Evolutionary conservation across 2,113 vertebrate genomes (phyloP).

Genomic region (Haemorhous mexicanus): DNA sequence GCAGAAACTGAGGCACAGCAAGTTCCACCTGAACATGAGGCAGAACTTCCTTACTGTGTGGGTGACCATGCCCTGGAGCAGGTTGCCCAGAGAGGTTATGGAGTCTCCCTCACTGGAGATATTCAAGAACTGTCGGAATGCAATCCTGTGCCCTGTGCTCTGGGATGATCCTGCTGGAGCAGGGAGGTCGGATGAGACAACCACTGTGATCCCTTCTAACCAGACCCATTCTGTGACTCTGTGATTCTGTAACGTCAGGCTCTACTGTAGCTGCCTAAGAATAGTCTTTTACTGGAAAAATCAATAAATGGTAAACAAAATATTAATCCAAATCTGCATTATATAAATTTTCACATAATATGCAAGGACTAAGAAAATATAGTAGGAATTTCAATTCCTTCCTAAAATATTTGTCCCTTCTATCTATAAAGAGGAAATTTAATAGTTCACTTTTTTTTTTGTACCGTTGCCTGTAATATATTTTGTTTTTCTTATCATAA

Average conservation of each 20-base stretch:
- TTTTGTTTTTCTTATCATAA: not conserved
- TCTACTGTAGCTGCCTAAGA: not conserved
- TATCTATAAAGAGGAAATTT: not conserved
- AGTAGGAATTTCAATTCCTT: not conserved
- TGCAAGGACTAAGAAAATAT: not conserved
- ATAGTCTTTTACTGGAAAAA: conserved; percentile 14
- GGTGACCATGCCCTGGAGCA: not conserved
- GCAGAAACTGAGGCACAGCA: not conserved
- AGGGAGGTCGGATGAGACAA: not conserved
- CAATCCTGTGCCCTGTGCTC: not conserved
- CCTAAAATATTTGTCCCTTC: not conserved
- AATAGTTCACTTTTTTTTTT: not conserved
- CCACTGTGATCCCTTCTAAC: not conserved
- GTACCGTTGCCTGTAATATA: not conserved
- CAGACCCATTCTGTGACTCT: not conserved
- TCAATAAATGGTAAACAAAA: not conserved
- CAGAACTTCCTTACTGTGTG: not conserved
- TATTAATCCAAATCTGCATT: not conserved
- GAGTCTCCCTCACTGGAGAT: not conserved
- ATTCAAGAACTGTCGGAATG: not conserved
- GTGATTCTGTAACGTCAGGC: not conserved
- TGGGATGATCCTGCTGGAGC: not conserved
- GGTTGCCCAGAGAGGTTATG: rapidly evolving
- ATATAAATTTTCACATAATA: not conserved
- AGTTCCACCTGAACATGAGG: not conserved